Conservation (phyloP, 2,113 vertebrate species). For the Antidorcas marsupialis region DNA sequence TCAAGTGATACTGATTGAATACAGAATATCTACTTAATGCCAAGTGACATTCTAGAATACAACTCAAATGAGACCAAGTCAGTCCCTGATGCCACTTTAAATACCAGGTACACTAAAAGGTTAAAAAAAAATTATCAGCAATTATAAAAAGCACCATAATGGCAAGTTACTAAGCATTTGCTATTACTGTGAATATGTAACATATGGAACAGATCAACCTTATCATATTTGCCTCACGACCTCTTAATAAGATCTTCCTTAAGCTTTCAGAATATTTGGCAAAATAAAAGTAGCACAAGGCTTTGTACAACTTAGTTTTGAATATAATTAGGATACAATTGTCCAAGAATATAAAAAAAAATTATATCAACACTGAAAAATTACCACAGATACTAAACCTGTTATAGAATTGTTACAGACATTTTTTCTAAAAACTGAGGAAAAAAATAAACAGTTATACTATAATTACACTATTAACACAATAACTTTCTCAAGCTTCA, state of each 20-base stretch:
- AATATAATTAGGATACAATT: neutral
- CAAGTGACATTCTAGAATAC: neutral
- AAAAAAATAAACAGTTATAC: neutral
- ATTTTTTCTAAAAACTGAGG: neutral
- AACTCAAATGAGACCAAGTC: neutral
- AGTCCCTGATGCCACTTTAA: neutral
- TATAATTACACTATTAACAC: neutral
- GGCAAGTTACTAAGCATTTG: neutral
- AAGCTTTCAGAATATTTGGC: neutral
- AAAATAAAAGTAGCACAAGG: neutral
- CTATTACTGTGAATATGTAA: neutral
- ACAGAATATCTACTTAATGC: neutral
- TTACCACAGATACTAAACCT: neutral
- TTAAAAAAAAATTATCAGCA: neutral
- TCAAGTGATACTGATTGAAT: neutral
- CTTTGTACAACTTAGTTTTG: neutral
- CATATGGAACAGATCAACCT: neutral
- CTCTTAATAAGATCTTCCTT: neutral
- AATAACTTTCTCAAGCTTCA: neutral
- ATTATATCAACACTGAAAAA: neutral
- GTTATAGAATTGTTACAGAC: neutral
- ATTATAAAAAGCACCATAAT: neutral
- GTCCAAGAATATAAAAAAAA: neutral
- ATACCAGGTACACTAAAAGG: neutral
- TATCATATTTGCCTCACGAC: neutral